A percentile compares a stretch with the other conserved stretches of the same genome.
These are phyloP conservation scores for Cataglyphis altisquamis DNA, from an alignment of 2,888 invertebrate genomes.

Conservation along the genomic window DNA sequence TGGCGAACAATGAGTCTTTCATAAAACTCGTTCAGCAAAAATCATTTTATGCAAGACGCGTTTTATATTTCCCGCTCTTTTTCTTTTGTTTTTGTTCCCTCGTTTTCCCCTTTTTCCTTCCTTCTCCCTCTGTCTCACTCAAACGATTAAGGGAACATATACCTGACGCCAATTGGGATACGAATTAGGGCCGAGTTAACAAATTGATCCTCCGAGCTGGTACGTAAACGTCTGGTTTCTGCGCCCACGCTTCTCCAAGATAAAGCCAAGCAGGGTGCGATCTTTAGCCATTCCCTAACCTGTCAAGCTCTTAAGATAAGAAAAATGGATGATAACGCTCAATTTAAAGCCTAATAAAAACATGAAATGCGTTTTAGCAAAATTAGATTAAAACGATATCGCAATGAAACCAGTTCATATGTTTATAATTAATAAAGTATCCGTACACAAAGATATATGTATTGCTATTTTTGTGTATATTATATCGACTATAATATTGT, in stretches of 20 bases:
- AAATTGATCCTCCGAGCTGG: constrained; percentile 70
- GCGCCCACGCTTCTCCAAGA: constrained; percentile 58
- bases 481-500: not conserved
- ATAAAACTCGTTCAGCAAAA: constrained; percentile 38
- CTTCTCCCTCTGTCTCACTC: not conserved
- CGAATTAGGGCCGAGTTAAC: constrained; percentile 74
- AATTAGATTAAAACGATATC: constrained; percentile 33
- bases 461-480: not conserved
- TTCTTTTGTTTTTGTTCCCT: not conserved
- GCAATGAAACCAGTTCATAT: constrained; percentile 1
- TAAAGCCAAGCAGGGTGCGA: constrained; percentile 53
- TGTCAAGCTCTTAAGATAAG: constrained; percentile 55
- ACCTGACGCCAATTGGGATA: constrained; percentile 60
- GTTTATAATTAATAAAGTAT: constrained; percentile 34
- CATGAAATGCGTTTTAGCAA: constrained; percentile 53
- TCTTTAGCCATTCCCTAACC: constrained; percentile 52
- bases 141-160: constrained; percentile 36
- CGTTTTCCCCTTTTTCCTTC: not conserved
- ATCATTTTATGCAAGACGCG: not conserved
- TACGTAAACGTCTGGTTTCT: constrained; percentile 43
- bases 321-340: constrained; percentile 52
- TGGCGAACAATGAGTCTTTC: constrained; percentile 13
- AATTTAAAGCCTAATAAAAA: constrained; percentile 54
- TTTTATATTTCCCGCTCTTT: constrained; percentile 25
- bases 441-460: not conserved